These are phyloP conservation scores for Parelbella ahira DNA, from an alignment of 2,888 invertebrate species.

Conservation along the genomic window DNA sequence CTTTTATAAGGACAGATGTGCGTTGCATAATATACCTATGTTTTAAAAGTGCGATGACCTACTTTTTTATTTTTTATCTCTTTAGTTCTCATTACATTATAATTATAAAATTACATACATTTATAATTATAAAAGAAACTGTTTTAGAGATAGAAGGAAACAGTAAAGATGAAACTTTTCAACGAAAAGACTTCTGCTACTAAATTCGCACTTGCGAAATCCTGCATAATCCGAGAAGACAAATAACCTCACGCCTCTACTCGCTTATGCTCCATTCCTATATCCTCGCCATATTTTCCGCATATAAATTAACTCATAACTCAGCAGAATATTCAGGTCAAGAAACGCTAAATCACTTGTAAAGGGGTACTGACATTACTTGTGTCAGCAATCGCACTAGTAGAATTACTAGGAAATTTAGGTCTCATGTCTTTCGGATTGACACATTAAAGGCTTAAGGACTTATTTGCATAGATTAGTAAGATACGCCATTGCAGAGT, in stretches of 20 bases:
- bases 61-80: too few relatives aligned
- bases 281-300: constrained; percentile 47
- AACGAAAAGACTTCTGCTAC: constrained; percentile 4
- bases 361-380: constrained; percentile 34
- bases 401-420: background rate
- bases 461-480: too few relatives aligned
- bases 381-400: constrained; percentile 23
- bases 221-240: constrained; percentile 34
- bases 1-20: too few relatives aligned
- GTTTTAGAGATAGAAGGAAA: too few relatives aligned
- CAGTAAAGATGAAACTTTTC: constrained; percentile 4
- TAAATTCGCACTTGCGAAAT: constrained; percentile 28
- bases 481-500: too few relatives aligned
- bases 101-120: too few relatives aligned
- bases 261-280: constrained; percentile 29
- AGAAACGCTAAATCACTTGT: constrained; percentile 51
- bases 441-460: too few relatives aligned
- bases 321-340: constrained; percentile 52
- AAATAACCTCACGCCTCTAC: constrained; percentile 33
- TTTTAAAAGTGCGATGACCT: too few relatives aligned
- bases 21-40: too few relatives aligned
- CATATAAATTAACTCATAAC: constrained; percentile 61
- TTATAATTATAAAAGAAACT: too few relatives aligned
- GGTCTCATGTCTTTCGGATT: too few relatives aligned
- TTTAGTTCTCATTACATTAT: too few relatives aligned